phyloP scores from a whole-genome alignment of 2,113 vertebrate genomes.

The Polypterus senegalus region DNA sequence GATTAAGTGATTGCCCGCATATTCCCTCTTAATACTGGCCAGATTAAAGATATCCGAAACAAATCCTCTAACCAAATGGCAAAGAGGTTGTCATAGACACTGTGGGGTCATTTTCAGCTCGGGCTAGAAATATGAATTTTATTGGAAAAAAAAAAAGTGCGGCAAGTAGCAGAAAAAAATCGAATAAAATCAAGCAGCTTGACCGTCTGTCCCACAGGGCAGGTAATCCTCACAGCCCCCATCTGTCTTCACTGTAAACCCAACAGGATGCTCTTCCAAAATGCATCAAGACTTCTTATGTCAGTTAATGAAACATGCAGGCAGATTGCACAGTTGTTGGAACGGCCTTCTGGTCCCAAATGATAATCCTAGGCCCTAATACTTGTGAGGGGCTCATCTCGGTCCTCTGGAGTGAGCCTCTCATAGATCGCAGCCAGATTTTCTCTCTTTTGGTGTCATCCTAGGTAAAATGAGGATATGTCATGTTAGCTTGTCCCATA shows the following conservation, averaged over 20 bases:
- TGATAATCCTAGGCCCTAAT: no score
- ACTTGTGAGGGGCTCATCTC: neutral
- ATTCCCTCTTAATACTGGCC: slow-evolving; percentile 34
- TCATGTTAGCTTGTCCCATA: neutral
- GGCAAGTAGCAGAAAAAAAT: slow-evolving; percentile 14
- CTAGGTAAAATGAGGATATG: neutral
- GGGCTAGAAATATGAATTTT: slow-evolving; percentile 6
- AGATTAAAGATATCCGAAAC: slow-evolving; percentile 26
- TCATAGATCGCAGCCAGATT: neutral
- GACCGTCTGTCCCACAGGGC: slow-evolving; percentile 17
- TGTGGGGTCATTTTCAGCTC: slow-evolving; percentile 33
- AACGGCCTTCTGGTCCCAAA: no score
- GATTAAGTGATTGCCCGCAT: slow-evolving; percentile 41
- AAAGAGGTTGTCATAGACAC: slow-evolving; percentile 12
- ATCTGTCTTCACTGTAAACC: no score
- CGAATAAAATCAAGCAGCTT: slow-evolving; percentile 10
- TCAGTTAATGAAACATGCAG: no score
- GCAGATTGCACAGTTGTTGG: no score
- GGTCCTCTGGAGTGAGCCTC: neutral
- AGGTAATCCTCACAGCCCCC: slow-evolving; percentile 22
- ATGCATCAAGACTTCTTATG: no score
- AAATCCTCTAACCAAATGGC: slow-evolving; percentile 43
- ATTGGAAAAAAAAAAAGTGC: neutral
- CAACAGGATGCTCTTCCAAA: no score
- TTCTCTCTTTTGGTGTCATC: neutral